Base-by-base conservation (phyloP, 2,888 invertebrate genomes). In the Tetropium fuscum region DNA sequence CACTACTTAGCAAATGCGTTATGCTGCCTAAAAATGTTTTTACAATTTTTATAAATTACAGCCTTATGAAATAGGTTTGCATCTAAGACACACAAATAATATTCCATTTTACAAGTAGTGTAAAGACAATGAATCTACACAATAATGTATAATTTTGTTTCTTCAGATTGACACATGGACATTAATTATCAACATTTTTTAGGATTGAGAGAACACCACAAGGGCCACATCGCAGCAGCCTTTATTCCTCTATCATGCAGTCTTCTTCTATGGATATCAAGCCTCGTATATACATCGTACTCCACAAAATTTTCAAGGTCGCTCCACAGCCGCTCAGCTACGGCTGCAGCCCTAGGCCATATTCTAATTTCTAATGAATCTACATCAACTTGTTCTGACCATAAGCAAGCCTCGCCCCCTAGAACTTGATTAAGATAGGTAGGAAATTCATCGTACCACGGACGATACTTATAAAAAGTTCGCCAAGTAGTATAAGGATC, bases 401-500 rank as follows among this genome's bases (percentile, higher is more conserved):
- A 94, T 73, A 93, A 84, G 60, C 93, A 91, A 6, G 88, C 92
- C 75, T 92, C 92, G 3, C 91, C 93, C 0, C 94, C 94, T 45
- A 89, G 81, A 16, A 87, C 78, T 59, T 71, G 66, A 1, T 66
- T 43, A 38, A 80, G 66, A 32, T 79, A 76, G 74, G 79, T 78
- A 1, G 19, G 1, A 10, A 80, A 81, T 54, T 84, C 82, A n/a
- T 5, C 10, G 75, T 78, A 78, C 89, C 91, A 90, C 1, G 92
- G 93, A 63, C 89, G 84, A 78, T 93, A 92, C 77, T 89, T 89
- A 80, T 94, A 94, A 47, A 93, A 87, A 69, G 88, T 90, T 78
- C 92, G 92, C 94, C 94, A 94, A 43, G 90, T 89, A 45, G 90
- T 88, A 79, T 93, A 94, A 8, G 93, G 93, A 3, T 92, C 90